Percentiles rank a stretch among this genome's conserved stretches.
Conservation (phyloP, 2,888 invertebrate genomes). For the Gryllus longicercus region DNA sequence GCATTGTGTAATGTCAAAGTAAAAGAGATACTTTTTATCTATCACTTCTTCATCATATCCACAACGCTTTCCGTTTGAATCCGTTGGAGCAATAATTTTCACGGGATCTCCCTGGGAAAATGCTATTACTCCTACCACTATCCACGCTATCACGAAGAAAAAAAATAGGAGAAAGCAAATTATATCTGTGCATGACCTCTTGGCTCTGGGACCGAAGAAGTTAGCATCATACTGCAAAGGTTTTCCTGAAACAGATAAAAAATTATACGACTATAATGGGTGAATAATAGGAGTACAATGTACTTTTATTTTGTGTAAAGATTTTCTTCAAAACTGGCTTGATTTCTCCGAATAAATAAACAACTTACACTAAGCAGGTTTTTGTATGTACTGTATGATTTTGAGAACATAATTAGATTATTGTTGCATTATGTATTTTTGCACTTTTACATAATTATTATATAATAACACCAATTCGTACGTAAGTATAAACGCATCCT, state of each 20-base stretch:
- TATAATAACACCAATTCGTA: too few species aligned
- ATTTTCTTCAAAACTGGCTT: too few species aligned
- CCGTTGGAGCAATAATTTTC: conserved; percentile 72
- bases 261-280: too few species aligned
- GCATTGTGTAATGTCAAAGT: conserved; percentile 81
- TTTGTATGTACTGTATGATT: too few species aligned
- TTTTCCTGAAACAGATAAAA: conserved; percentile 56
- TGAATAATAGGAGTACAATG: too few species aligned
- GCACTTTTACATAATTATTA: too few species aligned
- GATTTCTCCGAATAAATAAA: too few species aligned
- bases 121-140: conserved; percentile 69
- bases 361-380: too few species aligned
- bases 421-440: too few species aligned
- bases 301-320: too few species aligned
- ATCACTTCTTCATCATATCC: conserved; percentile 67
- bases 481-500: too few species aligned
- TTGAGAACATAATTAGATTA: too few species aligned
- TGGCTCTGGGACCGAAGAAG: conserved; percentile 74
- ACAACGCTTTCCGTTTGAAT: conserved; percentile 74
- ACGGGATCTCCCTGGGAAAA: conserved; percentile 69
- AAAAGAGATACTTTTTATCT: conserved; percentile 69
- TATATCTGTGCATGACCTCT: conserved; percentile 86
- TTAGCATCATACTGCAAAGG: conserved; percentile 70
- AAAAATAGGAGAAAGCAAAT: conserved; percentile 78
- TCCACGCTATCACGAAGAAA: conserved; percentile 76